Base-by-base conservation (phyloP, 2,113 vertebrate genomes). In the Hydrochoerus hydrochaeris region DNA sequence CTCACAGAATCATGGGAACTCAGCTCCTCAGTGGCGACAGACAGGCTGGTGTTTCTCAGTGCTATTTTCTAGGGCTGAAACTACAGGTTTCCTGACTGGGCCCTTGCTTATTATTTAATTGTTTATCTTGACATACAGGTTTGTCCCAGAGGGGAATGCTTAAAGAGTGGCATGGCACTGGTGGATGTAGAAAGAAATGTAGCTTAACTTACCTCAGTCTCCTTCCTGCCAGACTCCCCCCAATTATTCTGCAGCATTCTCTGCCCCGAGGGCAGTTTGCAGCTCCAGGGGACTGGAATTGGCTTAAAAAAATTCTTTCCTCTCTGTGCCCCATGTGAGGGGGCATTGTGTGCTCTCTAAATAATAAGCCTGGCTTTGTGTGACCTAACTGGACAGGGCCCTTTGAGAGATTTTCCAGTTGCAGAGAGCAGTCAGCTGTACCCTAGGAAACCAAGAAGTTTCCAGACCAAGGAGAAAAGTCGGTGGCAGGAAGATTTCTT, bases 311-410 rank as follows among this genome's bases (percentile, higher is more conserved):
- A 97, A 97, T 96, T 95, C 94, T 91, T 96, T 96, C 94, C 82
- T 95, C 82, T 90, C 95, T 86, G 49, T 95, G 92, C 88, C 85
- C 95, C 92, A 84, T 98, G 96, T 97, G 96, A 97, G 65, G 82
- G 93, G 88, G 96, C 88, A 97, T 92, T 98, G 97, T 98, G 87
- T 97, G 60, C 92, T 97, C 94, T 96, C 96, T 95, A 97, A 97
- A 97, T 97, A 98, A 97, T 98, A 97, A 97, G 92, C 60, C 95
- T 78, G 78, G 90, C 95, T 97, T 97, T 97, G 96, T 98, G 92
- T 83, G 65, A 92, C 94, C 95, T 93, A 92, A 97, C 94, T 84
- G 90, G 96, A 90, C 95, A 83, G 85, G 85, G 88, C 85, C 81
- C 93, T 97, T 58, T 62, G 96, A 88, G 96, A 97, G 88, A 89